Evolutionary conservation across 2,113 vertebrate species (phyloP), one percentile per base, ranked within the genome.

Genomic region (Anhinga rufa): DNA sequence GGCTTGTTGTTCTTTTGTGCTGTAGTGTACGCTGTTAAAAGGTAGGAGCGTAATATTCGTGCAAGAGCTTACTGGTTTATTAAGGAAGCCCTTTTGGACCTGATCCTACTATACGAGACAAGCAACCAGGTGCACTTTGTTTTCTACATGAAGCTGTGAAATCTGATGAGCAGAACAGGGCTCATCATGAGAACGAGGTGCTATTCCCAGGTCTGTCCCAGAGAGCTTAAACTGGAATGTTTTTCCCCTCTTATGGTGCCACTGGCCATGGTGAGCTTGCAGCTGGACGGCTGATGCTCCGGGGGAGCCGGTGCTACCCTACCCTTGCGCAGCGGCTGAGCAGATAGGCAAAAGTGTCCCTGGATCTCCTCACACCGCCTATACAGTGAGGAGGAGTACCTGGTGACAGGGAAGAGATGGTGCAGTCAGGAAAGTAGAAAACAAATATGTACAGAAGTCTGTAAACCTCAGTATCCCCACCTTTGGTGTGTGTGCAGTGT

Each of bases 161-260:
- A 86, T 68, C 29, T 48, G 28, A 68, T 72, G 78, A 51, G 57
- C 58, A 54, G 77, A 86, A 40, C 52, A 46, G 44, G 46, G 57
- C 79, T 81, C 29, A 36, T 40, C 0, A 0, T n/a, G 48, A 92
- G 70, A 86, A 79, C 1, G 0, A 58, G 26, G 13, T 86, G 57
- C 58, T 83, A 2, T 51, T 75, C 94, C 69, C 49, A 32, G 46
- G 60, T 94, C 58, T 71, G 48, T 44, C 74, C 60, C 68, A 48
- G 34, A 34, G 16, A 57, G 34, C 14, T 93, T 61, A n/a, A 78
- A 69, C 10, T 26, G 55, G 16, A 77, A 19, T 64, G 10, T 72
- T 82, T 62, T 87, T 20, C 34, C 19, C 19, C 40, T 81, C 17
- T 55, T 36, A 20, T 1, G 2, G 60, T 40, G 22, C 58, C 15